Evolutionary conservation across 1,140 invertebrate species (phyloP), one percentile per base, ranked within the genome.

Genomic region (Zaprionus kolodkinae): DNA sequence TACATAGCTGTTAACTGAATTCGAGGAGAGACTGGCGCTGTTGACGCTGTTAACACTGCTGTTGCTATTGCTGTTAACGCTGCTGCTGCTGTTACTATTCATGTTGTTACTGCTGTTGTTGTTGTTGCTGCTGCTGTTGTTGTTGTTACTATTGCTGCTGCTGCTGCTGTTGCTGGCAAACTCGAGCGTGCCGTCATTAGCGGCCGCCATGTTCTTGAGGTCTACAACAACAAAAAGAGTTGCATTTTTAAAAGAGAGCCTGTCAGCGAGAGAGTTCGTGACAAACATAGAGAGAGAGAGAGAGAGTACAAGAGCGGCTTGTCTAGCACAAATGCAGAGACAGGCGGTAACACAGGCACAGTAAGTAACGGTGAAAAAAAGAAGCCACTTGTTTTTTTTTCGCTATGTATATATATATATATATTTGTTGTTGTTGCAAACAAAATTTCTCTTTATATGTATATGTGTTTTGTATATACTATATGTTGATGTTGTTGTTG

Each of bases 161-260:
- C 43, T 87, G 45, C 63, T 76, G 67, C 67, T 82, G 74, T 61
- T 72, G 57, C 69, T 81, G 68, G 86, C 81, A 56, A 89, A 89
- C 66, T 89, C 86, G 70, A 89, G 79, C 36, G 83, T 80, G 43
- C 86, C 86, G 73, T 89, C 86, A 70, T 90, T 89, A 36, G 86
- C 86, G 30, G 86, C 86, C 21, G 86, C 86, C 86, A 90, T 90
- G 56, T 90, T 90, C 69, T 90, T 90, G 79, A 90, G 86, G 79
- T 90, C 86, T 90, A 90, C 57, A 90, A 87, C 21, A 27, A 52
- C 17, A 55, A 36, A 89, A 60, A 85, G 66, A 85, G 64, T 78
- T 67, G 68, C 62, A 84, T 50, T 56, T 45, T 62, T 57, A 38
- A 52, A 13, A 70, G 17, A 43, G 36, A 13, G 15, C 25, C 50